These are phyloP conservation scores for Hafferia zeledoni DNA, from an alignment of 2,797 vertebrate genomes.

Conservation along the genomic window DNA sequence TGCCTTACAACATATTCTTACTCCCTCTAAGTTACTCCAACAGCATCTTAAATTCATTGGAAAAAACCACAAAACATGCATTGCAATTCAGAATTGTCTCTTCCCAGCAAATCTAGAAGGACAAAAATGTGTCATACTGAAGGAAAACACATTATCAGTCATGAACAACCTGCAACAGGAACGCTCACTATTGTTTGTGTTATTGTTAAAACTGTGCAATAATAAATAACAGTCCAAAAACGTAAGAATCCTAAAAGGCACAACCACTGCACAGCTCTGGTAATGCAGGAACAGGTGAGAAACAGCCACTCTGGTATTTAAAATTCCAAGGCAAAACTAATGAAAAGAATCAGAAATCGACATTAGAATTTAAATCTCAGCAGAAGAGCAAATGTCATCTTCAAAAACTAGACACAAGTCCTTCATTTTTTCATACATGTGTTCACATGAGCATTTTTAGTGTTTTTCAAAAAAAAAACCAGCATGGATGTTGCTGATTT, in stretches of 20 bases:
- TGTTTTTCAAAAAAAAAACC: neutral
- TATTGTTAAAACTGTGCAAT: neutral
- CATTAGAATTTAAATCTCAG: neutral
- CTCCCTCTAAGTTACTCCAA: neutral
- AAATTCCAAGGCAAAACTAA: neutral
- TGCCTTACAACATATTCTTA: neutral
- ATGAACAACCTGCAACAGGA: neutral
- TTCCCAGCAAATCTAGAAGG: neutral
- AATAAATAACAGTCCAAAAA: neutral
- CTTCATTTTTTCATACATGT: neutral
- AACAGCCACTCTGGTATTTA: neutral
- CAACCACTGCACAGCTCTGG: neutral
- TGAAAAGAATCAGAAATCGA: fast-evolving
- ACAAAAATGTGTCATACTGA: neutral
- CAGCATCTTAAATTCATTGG: neutral
- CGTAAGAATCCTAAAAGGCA: neutral
- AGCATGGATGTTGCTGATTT: neutral
- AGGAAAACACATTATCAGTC: neutral
- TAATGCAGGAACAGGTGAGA: neutral
- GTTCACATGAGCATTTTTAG: neutral
- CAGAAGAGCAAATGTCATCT: neutral
- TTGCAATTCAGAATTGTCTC: neutral
- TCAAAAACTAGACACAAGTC: neutral
- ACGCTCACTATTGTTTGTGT: neutral
- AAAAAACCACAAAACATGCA: neutral